Evolutionary conservation across 2,888 invertebrate genomes (phyloP).

Genomic region (Ariolimax columbianus): DNA sequence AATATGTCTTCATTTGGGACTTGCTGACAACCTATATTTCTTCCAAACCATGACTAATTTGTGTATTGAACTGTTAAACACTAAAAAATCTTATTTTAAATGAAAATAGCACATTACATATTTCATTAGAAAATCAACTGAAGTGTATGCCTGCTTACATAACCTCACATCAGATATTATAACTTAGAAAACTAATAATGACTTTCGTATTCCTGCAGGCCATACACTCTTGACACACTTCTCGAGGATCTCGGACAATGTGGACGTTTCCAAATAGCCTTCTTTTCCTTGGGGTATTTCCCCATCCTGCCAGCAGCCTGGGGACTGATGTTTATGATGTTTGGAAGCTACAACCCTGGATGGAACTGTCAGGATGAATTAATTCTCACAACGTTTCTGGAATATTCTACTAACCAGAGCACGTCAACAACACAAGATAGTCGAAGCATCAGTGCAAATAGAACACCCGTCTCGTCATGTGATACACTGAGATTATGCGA

Average conservation of each 20-base stretch:
- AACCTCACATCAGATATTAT: background rate
- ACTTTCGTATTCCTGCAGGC: background rate
- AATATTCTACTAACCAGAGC: background rate
- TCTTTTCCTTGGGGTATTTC: conserved; percentile 52
- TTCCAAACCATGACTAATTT: too few species aligned
- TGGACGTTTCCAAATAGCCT: conserved; percentile 60
- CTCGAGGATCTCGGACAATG: conserved; percentile 59
- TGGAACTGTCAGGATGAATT: conserved; percentile 38
- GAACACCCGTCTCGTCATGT: background rate
- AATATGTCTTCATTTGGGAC: too few species aligned
- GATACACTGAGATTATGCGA: background rate
- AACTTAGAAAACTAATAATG: background rate
- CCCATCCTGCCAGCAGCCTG: conserved; percentile 56
- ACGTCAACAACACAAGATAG: background rate
- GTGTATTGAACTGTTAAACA: too few species aligned
- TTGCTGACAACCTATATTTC: too few species aligned
- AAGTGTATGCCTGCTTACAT: too few species aligned
- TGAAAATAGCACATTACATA: too few species aligned
- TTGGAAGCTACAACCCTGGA: conserved; percentile 60
- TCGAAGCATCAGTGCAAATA: background rate
- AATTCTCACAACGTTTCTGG: background rate
- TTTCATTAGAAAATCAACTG: too few species aligned
- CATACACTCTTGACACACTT: conserved; percentile 56
- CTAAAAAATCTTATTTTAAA: too few species aligned
- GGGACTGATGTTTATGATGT: conserved; percentile 65